Base-by-base conservation (phyloP, 2,888 invertebrate species). In the Drosophila infuscata region DNA sequence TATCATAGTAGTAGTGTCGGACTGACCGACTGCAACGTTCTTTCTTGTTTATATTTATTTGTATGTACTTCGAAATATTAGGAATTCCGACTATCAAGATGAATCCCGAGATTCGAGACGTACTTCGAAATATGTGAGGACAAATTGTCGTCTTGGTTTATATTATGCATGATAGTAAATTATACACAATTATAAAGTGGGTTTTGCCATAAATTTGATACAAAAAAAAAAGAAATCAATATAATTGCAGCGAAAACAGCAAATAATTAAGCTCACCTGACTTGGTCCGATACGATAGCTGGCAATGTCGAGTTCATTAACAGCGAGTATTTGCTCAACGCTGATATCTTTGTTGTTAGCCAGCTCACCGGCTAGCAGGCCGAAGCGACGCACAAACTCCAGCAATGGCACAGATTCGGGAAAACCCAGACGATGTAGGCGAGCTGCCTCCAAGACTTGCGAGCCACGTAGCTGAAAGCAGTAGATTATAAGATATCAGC, bases 401-500 rank as follows among this genome's bases (percentile, higher is more conserved):
- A 96, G 95, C 70, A 98, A 95, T 70, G 96, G 97, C 95, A 99
- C 95, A 89, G 96, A 96, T 91, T 98, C 98, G 0, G 99, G 99
- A 93, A 97, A 99, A 32, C 99, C 99, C 93, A 98, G 97, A 91
- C 98, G 97, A 94, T 98, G 96, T 70, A 99, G 94, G 30, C 99
- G 95, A 1, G 98, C 96, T 0, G 98, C 96, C 84, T 98, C 98
- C 78, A 99, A 94, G 61, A 98, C 95, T 94, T 98, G 98, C 82
- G 96, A 96, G 33, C 98, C 98, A 82, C 98, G 96, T 89, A 99
- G 95, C 97, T 97, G 91, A 5, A 91, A 3, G 7, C 5, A 41
- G 91, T 81, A 15, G 92, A 9, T 38, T 3, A 9, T 2, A 11
- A 46, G 8, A n/a, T n/a, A 9, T 30, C 41, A 25, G 4, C 5